Base-by-base conservation (phyloP, 2,113 vertebrate genomes). In the Irena cyanogastra region DNA sequence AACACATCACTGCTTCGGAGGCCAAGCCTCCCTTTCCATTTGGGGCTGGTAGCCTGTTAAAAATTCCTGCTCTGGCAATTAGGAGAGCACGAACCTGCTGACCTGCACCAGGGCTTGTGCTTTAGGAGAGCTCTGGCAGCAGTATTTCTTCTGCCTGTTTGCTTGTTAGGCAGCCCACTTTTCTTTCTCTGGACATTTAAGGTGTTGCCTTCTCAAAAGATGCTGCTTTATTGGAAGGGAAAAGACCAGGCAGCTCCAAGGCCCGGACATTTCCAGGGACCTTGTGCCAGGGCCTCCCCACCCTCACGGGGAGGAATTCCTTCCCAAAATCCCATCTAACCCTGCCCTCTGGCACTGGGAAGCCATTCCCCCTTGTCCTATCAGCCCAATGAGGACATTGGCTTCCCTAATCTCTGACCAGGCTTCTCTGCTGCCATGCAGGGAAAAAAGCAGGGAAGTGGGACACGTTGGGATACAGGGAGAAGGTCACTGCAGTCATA, bases 401-500 rank as follows among this genome's bases (percentile, higher is more conserved):
- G 75, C 92, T 93, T 96, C 77, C 78, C 79, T 63, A 42, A 74
- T 74, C 45, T 94, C 82, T 84, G 89, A 93, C 87, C 94, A 94
- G 90, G 42, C 65, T 95, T 92, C 75, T 39, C 94, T 94, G 93
- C 61, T 90, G 79, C 69, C 85, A 63, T 31, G 9, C 9, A 59
- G 76, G 56, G 71, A 56, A 60, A 80, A 63, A 91, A 56, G 68
- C 60, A 83, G 78, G 52, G 50, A 71, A 87, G 68, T 21, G 94
- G 11, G 86, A 88, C 68, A 94, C 96, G n/a, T 83, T 94, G 85
- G 87, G 41, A 83, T 87, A 49, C 8, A 13, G 35, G 24, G 54
- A 93, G 80, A 90, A 97, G 91, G 95, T 96, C 96, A 88, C 63
- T 92, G 76, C 95, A 93, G 92, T 96, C 80, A 37, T 69, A 66